Percentiles rank a stretch among this genome's conserved stretches.
Evolutionary conservation across 2,888 invertebrate species (phyloP).

Genomic region (Erpobdella octoculata): DNA sequence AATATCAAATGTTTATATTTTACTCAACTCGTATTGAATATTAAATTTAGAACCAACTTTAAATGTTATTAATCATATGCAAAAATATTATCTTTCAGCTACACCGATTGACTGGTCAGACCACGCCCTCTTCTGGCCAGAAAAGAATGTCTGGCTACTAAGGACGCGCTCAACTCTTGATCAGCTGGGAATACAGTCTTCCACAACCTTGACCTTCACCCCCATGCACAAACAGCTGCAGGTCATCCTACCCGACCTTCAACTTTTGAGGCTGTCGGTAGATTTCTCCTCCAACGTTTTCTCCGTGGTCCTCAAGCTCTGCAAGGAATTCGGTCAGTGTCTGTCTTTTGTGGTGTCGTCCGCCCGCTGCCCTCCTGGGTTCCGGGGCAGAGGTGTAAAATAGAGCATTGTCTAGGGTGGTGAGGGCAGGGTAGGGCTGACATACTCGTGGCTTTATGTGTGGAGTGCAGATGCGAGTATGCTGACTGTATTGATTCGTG

Average conservation of each 20-base stretch:
- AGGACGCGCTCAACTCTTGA: conserved; percentile 89
- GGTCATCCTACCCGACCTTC: conserved; percentile 74
- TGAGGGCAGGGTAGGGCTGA: not conserved
- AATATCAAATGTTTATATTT: too few relatives aligned
- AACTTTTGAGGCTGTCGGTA: conserved; percentile 79
- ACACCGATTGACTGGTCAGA: conserved; percentile 79
- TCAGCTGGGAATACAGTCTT: conserved; percentile 91
- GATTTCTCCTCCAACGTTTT: conserved; percentile 95
- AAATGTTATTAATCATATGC: too few relatives aligned
- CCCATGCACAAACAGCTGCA: conserved; percentile 81
- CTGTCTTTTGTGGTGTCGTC: not conserved
- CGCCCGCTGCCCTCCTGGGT: too few relatives aligned
- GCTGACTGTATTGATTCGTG: not conserved
- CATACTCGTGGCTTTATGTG: not conserved
- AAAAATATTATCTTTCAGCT: not conserved
- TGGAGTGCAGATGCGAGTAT: not conserved
- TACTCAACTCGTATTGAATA: too few relatives aligned
- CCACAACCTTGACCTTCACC: conserved; percentile 83
- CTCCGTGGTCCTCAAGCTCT: conserved; percentile 80
- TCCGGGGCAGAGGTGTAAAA: not conserved
- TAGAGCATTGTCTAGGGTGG: not conserved
- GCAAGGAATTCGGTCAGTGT: conserved; percentile 73
- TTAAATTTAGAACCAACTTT: too few relatives aligned
- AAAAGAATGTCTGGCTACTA: conserved; percentile 83
- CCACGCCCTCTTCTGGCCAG: conserved; percentile 98